Conservation (phyloP, 37 sponge, comb jelly and placozoan species). For the Ephydatia muelleri region DNA sequence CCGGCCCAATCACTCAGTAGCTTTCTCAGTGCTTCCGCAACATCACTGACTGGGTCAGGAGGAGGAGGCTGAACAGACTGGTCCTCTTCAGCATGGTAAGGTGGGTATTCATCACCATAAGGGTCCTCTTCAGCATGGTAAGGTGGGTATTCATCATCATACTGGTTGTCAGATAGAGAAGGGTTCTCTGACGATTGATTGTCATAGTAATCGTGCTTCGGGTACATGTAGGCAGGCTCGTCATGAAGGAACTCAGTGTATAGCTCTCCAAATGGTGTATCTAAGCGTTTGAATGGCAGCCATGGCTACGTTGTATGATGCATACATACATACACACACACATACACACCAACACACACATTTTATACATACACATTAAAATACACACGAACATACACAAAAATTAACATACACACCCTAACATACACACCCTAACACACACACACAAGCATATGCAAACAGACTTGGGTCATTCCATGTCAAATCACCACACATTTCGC, state of each 20-base stretch:
- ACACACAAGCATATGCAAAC: too few relatives aligned
- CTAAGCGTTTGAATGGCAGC: too few relatives aligned
- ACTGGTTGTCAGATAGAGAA: too few relatives aligned
- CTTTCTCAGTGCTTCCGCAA: neutral
- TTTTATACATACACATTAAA: too few relatives aligned
- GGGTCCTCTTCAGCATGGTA: too few relatives aligned
- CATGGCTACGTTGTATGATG: too few relatives aligned
- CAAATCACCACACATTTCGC: too few relatives aligned
- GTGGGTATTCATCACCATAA: too few relatives aligned
- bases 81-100: neutral
- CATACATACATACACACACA: conserved; percentile 20
- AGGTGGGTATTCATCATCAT: neutral
- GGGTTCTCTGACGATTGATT: neutral
- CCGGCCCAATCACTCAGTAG: neutral
- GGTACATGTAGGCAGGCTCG: too few relatives aligned
- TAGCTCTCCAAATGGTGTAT: neutral
- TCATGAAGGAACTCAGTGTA: neutral
- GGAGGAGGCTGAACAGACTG: neutral
- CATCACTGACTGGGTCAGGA: neutral
- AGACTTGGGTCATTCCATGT: too few relatives aligned
- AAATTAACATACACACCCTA: too few relatives aligned
- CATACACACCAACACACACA: conserved; percentile 21
- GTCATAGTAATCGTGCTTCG: neutral
- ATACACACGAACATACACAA: neutral
- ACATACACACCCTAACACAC: too few relatives aligned